Percentiles rank a stretch among this genome's conserved stretches.
Conservation (phyloP, 2,797 vertebrate species). For the Trematomus bernacchii region DNA sequence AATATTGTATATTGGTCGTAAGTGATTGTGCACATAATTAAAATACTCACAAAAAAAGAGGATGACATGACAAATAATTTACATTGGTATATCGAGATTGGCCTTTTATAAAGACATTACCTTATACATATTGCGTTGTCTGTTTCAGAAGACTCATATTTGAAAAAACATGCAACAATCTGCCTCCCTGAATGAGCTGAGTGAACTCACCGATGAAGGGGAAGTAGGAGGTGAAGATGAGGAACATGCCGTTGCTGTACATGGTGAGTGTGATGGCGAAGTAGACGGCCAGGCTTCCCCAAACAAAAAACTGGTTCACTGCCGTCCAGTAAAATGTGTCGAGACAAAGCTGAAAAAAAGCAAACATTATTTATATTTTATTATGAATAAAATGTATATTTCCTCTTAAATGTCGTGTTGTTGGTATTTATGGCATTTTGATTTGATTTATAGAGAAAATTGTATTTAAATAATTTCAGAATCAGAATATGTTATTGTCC, state of each 20-base stretch:
- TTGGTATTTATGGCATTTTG: neutral
- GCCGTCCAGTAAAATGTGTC: constrained; percentile 94
- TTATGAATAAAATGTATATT: neutral
- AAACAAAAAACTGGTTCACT: constrained; percentile 94
- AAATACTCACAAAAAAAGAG: neutral
- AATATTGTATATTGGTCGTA: neutral
- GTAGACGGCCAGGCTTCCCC: constrained; percentile 94
- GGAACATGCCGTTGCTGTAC: constrained; percentile 94
- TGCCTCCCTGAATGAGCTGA: neutral
- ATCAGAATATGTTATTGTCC: too few species aligned
- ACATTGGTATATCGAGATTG: too few species aligned
- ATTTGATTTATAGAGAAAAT: neutral
- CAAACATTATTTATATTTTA: too few species aligned
- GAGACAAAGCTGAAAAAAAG: constrained; percentile 87
- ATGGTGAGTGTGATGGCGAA: constrained; percentile 93
- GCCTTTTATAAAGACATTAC: neutral
- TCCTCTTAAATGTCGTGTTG: too few species aligned
- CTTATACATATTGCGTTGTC: neutral
- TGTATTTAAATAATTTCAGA: too few species aligned
- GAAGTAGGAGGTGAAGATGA: constrained; percentile 90
- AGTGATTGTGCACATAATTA: neutral
- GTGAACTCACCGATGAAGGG: constrained; percentile 91
- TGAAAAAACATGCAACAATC: neutral
- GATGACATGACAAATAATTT: neutral
- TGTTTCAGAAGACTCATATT: neutral